Percentiles rank a stretch among this genome's conserved stretches.
These are phyloP conservation scores for Clarias fuscus DNA, from an alignment of 2,797 vertebrate genomes.

Conservation along the genomic window DNA sequence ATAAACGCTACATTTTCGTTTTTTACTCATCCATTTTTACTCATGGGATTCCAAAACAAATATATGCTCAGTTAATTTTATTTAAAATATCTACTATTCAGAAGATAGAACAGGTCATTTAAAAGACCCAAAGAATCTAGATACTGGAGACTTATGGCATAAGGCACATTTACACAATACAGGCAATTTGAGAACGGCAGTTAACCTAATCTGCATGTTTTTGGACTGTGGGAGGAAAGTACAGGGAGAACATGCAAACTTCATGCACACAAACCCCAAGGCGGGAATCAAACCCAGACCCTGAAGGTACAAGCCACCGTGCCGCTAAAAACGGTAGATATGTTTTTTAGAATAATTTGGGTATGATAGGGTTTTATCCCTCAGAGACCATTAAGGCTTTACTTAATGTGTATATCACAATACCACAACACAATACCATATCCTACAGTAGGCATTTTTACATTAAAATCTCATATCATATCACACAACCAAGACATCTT, in stretches of 20 bases:
- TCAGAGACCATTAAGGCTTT: neutral
- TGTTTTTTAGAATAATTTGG: neutral
- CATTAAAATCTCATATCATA: neutral
- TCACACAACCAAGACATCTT: conserved; percentile 1
- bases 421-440: too few relatives aligned
- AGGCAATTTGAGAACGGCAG: too few relatives aligned
- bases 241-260: too few relatives aligned
- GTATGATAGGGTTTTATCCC: neutral
- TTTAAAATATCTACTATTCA: neutral
- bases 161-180: too few relatives aligned
- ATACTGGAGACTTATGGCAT: too few relatives aligned
- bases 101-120: neutral
- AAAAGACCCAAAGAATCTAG: too few relatives aligned
- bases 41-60: neutral
- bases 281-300: too few relatives aligned
- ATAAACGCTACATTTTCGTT: neutral
- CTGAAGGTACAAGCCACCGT: too few relatives aligned
- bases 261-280: too few relatives aligned
- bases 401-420: neutral
- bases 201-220: too few relatives aligned
- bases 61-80: neutral
- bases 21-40: neutral
- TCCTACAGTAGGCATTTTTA: too few relatives aligned
- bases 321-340: neutral
- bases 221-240: too few relatives aligned